Base-by-base conservation (phyloP, 1,140 invertebrate species). In the Polyergus mexicanus region DNA sequence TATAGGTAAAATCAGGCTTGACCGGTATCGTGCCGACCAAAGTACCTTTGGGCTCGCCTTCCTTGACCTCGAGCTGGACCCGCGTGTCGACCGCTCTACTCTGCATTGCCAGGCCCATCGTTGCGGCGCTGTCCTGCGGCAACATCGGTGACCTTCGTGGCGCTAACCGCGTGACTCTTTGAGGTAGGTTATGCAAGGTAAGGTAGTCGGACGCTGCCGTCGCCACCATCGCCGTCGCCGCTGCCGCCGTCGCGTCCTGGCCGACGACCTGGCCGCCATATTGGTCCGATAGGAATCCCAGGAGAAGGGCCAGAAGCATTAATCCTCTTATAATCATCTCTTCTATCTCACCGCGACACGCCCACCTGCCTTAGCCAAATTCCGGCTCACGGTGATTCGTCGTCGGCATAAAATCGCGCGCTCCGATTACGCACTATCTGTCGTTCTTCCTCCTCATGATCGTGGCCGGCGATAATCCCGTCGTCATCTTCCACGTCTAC, bases 1-100 rank as follows among this genome's bases (percentile, higher is more conserved):
- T 96, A 92, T 98, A 98, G 0, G 97, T 98, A 94, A 98, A 99
- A 83, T 97, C 98, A 4, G 97, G 96, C 93, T 98, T 98, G 6
- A 96, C 97, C 25, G 98, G 98, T 92, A 99, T 98, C 87, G 96
- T 96, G 19, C 98, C 98, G 6, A 98, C 98, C 4, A 97, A 92
- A 0, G 97, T 98, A 22, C 98, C 98, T 72, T 96, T 96, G 16
- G 98, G 97, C 91, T 98, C 96, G 51, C 97, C 98, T 94, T 99
- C 98, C 56, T 96, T 96, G 63, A 99, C 97, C 92, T 98, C 97
- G 88, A 99, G 96, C 85, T 98, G 97, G 41, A 98, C 97, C 84
- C 98, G 96, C 25, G 97, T 98, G 92, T 98, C 98, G 56, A 98
- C 98, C 19, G 97, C 97, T 83, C 98, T 96, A 72, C 97, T 98